phyloP scores from a whole-genome alignment of 2,113 vertebrate genomes.

The Elephas maximus region DNA sequence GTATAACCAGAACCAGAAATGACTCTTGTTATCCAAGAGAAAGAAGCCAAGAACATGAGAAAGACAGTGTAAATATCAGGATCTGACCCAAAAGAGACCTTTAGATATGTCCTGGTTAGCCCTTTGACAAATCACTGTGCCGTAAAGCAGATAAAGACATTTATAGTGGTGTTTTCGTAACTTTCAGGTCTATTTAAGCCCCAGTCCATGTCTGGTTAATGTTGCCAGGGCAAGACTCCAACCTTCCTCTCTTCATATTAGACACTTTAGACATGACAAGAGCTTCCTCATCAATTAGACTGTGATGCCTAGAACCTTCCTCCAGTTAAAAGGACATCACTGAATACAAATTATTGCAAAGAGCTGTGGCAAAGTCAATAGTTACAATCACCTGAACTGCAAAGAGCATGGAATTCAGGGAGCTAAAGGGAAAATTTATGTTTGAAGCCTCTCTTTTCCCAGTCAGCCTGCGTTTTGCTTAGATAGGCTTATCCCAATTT shows the following conservation, averaged over 20 bases:
- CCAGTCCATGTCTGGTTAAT: not conserved
- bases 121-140: not conserved
- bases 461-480: not conserved
- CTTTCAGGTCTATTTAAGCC: not conserved
- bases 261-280: not conserved
- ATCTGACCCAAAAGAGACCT: not conserved
- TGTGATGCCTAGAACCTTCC: not conserved
- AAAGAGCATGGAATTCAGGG: not conserved
- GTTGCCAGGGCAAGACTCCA: not conserved
- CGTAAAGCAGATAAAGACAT: not conserved
- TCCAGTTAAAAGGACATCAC: not conserved
- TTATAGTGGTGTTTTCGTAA: not conserved
- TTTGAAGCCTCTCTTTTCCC: not conserved
- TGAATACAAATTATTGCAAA: not conserved
- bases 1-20: not conserved
- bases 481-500: not conserved
- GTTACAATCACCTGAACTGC: not conserved
- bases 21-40: not conserved
- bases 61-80: constrained; percentile 17
- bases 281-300: not conserved
- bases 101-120: not conserved
- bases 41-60: constrained; percentile 41
- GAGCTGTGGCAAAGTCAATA: not conserved
- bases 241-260: not conserved
- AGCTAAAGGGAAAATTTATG: not conserved